Evolutionary conservation across 1,140 invertebrate genomes (phyloP), one percentile per base, ranked within the genome.

Genomic region (Philopotamus ludificatus): DNA sequence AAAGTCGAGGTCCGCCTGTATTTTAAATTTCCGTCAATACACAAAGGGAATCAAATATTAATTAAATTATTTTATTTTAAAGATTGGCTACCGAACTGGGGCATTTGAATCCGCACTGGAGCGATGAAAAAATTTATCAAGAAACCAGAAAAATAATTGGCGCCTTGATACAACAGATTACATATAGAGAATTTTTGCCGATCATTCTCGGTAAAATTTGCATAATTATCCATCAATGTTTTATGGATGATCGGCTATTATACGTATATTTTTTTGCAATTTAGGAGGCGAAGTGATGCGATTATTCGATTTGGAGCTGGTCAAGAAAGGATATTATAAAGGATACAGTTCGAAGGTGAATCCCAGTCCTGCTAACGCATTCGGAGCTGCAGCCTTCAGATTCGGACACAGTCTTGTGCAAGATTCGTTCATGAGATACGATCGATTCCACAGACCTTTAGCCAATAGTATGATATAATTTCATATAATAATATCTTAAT

Each of bases 351-450:
- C 85, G 0, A 85, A 85, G 58, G 86, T 93, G 16, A 92, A 97
- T 79, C 88, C 97, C 0, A 87, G 87, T 12, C 86, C 97, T 10
- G 87, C 91, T 12, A 99, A 98, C 76, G 89, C 91, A 49, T 99
- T 99, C 79, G 89, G 94, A 0, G 87, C 93, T 0, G 96, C 95
- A 1, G 97, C 94, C n/a, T 96, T 92, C 77, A 84, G 94, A 16
- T 98, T 98, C 77, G 97, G 97, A 0, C 97, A 98, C 76, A 95
- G 93, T 21, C 74, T 99, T 18, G 90, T 99, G 1, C 91, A 95
- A 70, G 88, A 88, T 0, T 87, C 84, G 21, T 88, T 88, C 71
- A 74, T 87, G 15, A 78, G 89, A 55, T 87, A 81, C 71, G 85
- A 89, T 68, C 81, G 78, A 3, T 76, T 84, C 65, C 88, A 90